phyloP scores from a whole-genome alignment of 1,140 invertebrate genomes.

The Chrysopa pallens region DNA sequence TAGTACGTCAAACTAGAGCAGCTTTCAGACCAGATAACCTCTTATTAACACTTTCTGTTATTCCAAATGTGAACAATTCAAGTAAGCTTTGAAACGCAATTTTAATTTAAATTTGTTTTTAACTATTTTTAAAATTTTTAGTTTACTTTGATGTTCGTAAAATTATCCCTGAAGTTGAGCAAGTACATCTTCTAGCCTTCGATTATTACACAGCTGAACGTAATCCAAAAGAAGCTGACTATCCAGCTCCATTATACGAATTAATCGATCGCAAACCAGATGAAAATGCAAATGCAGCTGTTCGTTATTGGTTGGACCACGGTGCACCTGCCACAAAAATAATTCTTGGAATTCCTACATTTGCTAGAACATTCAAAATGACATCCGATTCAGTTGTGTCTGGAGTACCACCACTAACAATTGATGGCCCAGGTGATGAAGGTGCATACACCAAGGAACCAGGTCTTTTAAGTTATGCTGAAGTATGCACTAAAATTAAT shows the following conservation, averaged over 20 bases:
- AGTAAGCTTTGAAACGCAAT: slow-evolving; percentile 25
- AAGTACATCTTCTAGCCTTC: slow-evolving; percentile 59
- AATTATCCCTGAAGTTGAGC: slow-evolving; percentile 54
- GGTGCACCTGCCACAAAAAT: slow-evolving; percentile 55
- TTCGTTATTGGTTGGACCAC: slow-evolving; percentile 40
- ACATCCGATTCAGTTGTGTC: slow-evolving; percentile 49
- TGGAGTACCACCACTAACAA: slow-evolving; percentile 51
- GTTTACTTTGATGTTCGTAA: slow-evolving; percentile 61
- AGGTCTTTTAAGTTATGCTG: slow-evolving; percentile 63
- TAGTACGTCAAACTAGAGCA: slow-evolving; percentile 55
- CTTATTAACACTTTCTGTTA: slow-evolving; percentile 43
- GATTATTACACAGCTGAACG: slow-evolving; percentile 60
- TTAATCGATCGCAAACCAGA: slow-evolving; percentile 45
- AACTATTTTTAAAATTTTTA: slow-evolving; percentile 27
- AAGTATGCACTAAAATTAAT: slow-evolving; percentile 57
- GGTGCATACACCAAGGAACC: slow-evolving; percentile 46
- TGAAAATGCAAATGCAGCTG: slow-evolving; percentile 41
- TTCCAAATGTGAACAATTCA: slow-evolving; percentile 61
- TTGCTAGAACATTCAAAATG: slow-evolving; percentile 67
- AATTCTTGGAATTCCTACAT: slow-evolving; percentile 65
- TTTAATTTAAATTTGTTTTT: no score
- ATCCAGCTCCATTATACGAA: slow-evolving; percentile 47
- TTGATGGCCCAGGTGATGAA: slow-evolving; percentile 41
- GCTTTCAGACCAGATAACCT: slow-evolving; percentile 42
- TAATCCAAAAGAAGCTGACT: slow-evolving; percentile 57